phyloP scores from a whole-genome alignment of 2,888 invertebrate genomes.

The Dysmachus trigonus region DNA sequence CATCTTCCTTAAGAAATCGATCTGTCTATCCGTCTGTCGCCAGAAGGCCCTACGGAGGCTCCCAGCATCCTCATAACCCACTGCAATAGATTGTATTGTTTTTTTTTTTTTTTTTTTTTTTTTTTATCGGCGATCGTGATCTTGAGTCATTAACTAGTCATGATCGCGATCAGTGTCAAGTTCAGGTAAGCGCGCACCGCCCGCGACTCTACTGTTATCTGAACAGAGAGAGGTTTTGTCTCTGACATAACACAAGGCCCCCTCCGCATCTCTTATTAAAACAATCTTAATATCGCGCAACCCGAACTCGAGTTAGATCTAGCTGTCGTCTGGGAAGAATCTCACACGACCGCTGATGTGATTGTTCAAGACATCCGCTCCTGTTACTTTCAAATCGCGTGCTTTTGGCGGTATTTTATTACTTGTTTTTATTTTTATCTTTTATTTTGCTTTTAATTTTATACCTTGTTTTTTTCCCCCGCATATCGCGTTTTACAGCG shows the following conservation, averaged over 20 bases:
- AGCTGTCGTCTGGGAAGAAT: constrained; percentile 21
- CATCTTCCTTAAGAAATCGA: not conserved
- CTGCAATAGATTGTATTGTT: constrained; percentile 28
- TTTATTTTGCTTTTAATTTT: not conserved
- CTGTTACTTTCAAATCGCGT: constrained; percentile 13
- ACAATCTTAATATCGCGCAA: not conserved
- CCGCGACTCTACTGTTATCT: not conserved
- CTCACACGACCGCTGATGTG: constrained; percentile 19
- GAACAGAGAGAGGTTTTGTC: not conserved
- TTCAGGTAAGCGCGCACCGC: not conserved
- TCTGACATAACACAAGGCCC: constrained; percentile 11
- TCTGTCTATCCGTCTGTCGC: not conserved
- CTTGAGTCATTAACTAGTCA: constrained; percentile 16
- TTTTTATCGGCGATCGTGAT: constrained; percentile 30
- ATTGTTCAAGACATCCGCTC: not conserved
- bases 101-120: too few relatives aligned
- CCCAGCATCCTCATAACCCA: not conserved
- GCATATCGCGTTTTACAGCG: too few relatives aligned
- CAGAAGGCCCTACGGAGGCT: not conserved
- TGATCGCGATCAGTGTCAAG: constrained; percentile 19
- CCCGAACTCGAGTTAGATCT: not conserved
- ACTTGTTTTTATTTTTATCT: not conserved
- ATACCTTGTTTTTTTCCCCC: not conserved
- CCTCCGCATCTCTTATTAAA: not conserved
- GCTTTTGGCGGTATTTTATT: not conserved